Percentiles rank a stretch among this genome's conserved stretches.
Evolutionary conservation across 2,113 vertebrate genomes (phyloP).

Genomic region (Gavialis gangeticus): DNA sequence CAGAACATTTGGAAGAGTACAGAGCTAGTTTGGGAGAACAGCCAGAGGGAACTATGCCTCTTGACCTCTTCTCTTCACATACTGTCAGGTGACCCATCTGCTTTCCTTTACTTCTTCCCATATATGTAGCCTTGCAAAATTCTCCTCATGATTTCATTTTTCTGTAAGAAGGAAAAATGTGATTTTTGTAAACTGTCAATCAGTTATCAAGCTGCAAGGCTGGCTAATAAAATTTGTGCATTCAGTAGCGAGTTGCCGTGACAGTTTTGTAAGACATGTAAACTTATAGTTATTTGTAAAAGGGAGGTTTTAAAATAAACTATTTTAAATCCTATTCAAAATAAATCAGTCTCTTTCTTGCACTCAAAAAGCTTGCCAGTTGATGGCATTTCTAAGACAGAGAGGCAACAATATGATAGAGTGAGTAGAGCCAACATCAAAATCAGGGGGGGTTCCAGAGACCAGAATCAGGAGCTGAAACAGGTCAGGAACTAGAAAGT

Average conservation of each 20-base stretch:
- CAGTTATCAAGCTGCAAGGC: neutral
- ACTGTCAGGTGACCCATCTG: slow-evolving; percentile 69
- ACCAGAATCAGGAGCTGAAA: too few relatives aligned
- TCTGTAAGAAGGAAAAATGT: neutral
- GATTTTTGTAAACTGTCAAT: neutral
- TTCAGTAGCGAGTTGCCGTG: neutral
- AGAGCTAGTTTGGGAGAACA: slow-evolving; percentile 80
- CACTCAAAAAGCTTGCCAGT: too few relatives aligned
- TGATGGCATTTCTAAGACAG: too few relatives aligned
- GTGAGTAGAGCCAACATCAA: too few relatives aligned
- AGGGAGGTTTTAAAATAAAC: neutral
- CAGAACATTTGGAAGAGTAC: slow-evolving; percentile 93
- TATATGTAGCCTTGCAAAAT: neutral
- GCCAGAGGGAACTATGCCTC: slow-evolving; percentile 71
- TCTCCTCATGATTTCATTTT: neutral
- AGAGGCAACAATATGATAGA: too few relatives aligned
- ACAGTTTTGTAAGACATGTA: neutral
- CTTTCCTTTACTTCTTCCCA: neutral
- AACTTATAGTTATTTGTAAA: neutral
- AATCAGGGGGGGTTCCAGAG: too few relatives aligned
- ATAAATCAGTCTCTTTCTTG: neutral
- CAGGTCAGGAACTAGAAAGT: too few relatives aligned
- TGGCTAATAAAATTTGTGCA: neutral
- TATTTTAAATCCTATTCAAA: neutral
- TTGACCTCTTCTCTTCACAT: slow-evolving; percentile 74